Evolutionary conservation across 2,888 invertebrate genomes (phyloP), one percentile per base, ranked within the genome.

Genomic region (Lasius platythorax): DNA sequence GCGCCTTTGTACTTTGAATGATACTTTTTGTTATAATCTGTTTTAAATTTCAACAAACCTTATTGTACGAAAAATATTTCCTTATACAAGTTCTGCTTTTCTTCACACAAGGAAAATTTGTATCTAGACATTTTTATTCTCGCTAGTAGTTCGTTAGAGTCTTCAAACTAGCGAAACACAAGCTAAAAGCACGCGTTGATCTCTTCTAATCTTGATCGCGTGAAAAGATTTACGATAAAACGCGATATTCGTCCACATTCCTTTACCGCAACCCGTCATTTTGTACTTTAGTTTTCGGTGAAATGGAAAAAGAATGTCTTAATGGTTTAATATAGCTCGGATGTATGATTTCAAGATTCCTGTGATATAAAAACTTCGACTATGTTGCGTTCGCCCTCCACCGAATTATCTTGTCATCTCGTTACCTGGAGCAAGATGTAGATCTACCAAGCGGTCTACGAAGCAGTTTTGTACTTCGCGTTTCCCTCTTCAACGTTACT

Each of bases 331-430:
- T 61, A 79, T 61, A 79, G 40, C 33, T 40, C 63, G 64, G 40
- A 5, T 6, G 67, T 53, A 28, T 9, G 75, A 82, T 56, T 78
- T 82, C 61, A 79, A 85, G 75, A 66, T 82, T 43, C 86, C 68
- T 46, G 64, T 23, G 5, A 74, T 73, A 66, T 40, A 76, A 82
- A 76, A 85, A 87, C 84, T 33, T 87, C 87, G 61, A 61, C 79
- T 79, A 33, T 33, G 33, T 58, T 58, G 67, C 43, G 86, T 89
- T 87, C 82, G 85, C 83, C 87, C 87, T 78, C 64, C 50, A 68
- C 61, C 56, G 63, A 76, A 63, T 82, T 89, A 89, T 87, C 89
- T 85, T 74, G 82, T 84, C 89, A 89, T 89, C 87, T 86, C 67
- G 85, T 85, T 87, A 78, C 87, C 70, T 70, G 68, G 73, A 74